Percentiles rank a stretch among this genome's conserved stretches.
These are phyloP conservation scores for Diuraphis noxia DNA, from an alignment of 1,140 invertebrate genomes.

Conservation along the genomic window DNA sequence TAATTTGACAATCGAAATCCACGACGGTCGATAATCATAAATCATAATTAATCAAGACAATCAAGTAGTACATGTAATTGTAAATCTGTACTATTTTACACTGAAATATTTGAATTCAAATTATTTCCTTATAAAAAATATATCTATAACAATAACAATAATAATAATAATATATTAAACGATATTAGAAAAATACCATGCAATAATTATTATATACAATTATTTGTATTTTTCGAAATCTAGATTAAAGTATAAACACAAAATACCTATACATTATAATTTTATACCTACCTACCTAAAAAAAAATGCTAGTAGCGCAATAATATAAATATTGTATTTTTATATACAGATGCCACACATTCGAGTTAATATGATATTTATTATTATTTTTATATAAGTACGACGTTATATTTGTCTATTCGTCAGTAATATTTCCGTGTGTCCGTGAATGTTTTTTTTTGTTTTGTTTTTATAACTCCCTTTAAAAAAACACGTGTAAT, in stretches of 20 bases:
- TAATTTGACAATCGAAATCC: neutral
- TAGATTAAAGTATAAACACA: neutral
- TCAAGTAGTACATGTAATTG: neutral
- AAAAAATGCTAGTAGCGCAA: neutral
- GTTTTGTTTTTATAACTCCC: constrained; percentile 25
- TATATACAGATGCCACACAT: neutral
- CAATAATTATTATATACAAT: neutral
- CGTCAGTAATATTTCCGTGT: constrained; percentile 45
- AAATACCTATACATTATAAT: neutral
- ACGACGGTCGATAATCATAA: too few species aligned
- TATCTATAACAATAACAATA: neutral
- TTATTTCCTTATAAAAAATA: neutral
- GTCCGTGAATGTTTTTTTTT: constrained; percentile 27
- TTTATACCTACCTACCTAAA: neutral
- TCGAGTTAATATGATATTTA: neutral
- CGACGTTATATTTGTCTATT: neutral
- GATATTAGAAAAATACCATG: neutral
- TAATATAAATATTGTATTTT: neutral
- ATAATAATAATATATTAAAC: neutral
- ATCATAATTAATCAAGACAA: neutral
- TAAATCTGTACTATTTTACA: neutral
- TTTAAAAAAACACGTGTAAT: constrained; percentile 46
- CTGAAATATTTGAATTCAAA: neutral
- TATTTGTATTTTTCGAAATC: neutral
- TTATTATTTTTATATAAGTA: constrained; percentile 25